Conservation (phyloP, 2,113 vertebrate genomes). For the Chloropsis cyanopogon region DNA sequence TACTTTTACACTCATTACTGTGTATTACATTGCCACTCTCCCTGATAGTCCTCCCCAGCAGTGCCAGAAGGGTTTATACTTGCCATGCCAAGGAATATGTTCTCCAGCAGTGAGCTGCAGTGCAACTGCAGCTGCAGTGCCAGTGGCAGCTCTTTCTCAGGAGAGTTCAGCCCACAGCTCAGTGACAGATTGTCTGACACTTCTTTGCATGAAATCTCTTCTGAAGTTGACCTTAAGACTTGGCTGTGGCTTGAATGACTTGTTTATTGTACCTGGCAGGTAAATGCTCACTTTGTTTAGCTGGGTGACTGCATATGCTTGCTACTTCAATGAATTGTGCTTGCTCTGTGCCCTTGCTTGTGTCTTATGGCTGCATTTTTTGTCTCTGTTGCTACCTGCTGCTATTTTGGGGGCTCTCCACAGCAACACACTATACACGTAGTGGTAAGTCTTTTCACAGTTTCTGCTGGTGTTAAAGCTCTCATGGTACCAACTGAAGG, state of each 20-base stretch:
- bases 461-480: constrained; percentile 70
- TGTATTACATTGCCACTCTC: background rate
- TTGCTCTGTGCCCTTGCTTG: constrained; percentile 75
- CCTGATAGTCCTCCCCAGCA: background rate
- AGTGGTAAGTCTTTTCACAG: constrained; percentile 92
- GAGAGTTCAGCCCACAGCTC: background rate
- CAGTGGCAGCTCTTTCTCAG: background rate
- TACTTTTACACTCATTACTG: background rate
- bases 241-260: background rate
- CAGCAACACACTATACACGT: constrained; percentile 99
- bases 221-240: background rate
- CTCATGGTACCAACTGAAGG: constrained; percentile 23
- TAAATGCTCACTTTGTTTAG: constrained; percentile 44
- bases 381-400: constrained; percentile 90
- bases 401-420: constrained; percentile 85
- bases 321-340: constrained; percentile 63
- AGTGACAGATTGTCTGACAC: background rate
- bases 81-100: background rate
- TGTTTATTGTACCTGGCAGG: constrained; percentile 15
- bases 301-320: constrained; percentile 53
- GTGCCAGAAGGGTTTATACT: background rate
- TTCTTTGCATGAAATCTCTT: background rate
- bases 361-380: constrained; percentile 80
- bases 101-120: background rate
- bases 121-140: background rate